Evolutionary conservation across 2,888 invertebrate species (phyloP).

Genomic region (Gisinianus flammeolus): DNA sequence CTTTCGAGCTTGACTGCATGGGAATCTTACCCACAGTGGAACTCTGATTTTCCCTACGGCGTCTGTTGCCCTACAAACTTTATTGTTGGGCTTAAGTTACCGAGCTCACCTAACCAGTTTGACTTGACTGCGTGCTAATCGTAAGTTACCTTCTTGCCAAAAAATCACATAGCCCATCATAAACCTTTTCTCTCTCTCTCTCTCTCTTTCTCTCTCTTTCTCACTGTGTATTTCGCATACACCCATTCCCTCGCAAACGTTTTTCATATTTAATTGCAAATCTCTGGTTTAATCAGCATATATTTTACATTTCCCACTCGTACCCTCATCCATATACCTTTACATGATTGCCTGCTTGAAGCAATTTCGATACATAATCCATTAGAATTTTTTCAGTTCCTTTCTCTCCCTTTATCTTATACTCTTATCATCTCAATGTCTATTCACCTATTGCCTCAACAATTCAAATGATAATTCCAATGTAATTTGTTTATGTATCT

Average conservation of each 20-base stretch:
- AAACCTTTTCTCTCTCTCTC: neutral
- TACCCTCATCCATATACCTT: too few species aligned
- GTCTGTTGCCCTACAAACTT: constrained; percentile 32
- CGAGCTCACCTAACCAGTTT: constrained; percentile 35
- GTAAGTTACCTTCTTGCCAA: constrained; percentile 21
- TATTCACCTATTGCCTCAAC: too few species aligned
- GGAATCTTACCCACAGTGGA: neutral
- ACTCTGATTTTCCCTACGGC: constrained; percentile 27
- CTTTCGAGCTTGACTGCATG: neutral
- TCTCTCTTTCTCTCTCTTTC: neutral
- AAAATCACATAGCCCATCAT: constrained; percentile 14
- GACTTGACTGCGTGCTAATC: constrained; percentile 36
- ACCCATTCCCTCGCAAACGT: constrained; percentile 1
- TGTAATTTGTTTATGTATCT: too few species aligned
- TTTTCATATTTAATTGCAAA: constrained; percentile 14
- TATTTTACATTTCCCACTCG: neutral
- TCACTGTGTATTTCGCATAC: neutral
- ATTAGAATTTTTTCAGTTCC: too few species aligned
- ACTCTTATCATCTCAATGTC: too few species aligned
- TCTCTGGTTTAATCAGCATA: constrained; percentile 13
- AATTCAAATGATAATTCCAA: too few species aligned
- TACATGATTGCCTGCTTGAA: too few species aligned
- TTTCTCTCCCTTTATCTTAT: too few species aligned
- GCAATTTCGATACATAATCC: too few species aligned
- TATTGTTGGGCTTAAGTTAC: constrained; percentile 25